These are phyloP conservation scores for Rostratula benghalensis DNA, from an alignment of 2,113 vertebrate species.

Conservation along the genomic window DNA sequence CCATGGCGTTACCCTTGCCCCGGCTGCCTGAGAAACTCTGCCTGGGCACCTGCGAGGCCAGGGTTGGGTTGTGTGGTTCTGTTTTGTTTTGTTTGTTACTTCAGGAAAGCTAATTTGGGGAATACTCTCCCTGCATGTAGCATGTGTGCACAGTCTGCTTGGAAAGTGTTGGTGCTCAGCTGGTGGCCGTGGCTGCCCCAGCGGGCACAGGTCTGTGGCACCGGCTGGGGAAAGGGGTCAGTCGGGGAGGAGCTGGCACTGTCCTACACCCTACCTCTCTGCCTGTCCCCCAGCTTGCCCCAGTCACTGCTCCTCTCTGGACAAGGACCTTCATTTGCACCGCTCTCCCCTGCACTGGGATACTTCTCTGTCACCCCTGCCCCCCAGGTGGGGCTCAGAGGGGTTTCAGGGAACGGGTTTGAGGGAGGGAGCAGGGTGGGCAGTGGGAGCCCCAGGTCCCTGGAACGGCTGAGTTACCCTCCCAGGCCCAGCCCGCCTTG, in stretches of 20 bases:
- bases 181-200: neutral
- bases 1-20: neutral
- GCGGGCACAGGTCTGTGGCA: neutral
- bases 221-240: neutral
- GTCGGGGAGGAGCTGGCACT: neutral
- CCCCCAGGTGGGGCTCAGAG: neutral
- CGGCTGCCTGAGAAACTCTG: neutral
- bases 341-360: neutral
- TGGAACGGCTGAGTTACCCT: neutral
- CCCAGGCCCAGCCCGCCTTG: neutral
- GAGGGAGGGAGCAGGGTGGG: neutral
- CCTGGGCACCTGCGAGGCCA: neutral
- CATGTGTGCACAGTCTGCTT: neutral
- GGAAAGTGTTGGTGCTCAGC: neutral
- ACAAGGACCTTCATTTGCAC: neutral
- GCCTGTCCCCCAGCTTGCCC: neutral
- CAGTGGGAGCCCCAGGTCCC: neutral
- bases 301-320: neutral
- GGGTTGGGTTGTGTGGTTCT: neutral
- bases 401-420: neutral
- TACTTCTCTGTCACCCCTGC: neutral
- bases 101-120: constrained; percentile 5
- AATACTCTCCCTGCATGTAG: neutral
- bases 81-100: neutral
- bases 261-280: neutral